phyloP scores from a whole-genome alignment of 2,888 invertebrate genomes.

The Dryocosmus kuriphilus region DNA sequence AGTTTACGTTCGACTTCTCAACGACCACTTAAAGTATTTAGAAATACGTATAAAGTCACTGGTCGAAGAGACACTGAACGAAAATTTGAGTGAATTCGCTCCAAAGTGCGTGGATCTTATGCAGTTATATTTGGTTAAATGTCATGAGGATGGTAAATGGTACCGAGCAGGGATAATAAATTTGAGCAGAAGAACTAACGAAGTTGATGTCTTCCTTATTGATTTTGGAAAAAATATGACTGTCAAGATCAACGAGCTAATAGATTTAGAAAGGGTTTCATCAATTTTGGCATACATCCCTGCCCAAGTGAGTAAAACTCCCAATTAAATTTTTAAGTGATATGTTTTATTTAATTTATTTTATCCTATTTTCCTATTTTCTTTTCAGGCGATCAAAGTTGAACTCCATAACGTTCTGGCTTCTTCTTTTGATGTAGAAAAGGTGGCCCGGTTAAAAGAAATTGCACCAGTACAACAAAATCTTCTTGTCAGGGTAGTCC shows the following conservation, averaged over 20 bases:
- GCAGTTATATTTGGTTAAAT: slow-evolving; percentile 79
- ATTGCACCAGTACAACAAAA: slow-evolving; percentile 81
- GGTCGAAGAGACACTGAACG: slow-evolving; percentile 52
- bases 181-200: slow-evolving; percentile 60
- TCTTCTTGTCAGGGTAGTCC: slow-evolving; percentile 79
- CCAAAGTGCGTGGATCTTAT: slow-evolving; percentile 62
- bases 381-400: slow-evolving; percentile 77
- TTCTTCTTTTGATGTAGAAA: slow-evolving; percentile 75
- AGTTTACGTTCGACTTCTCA: slow-evolving; percentile 76
- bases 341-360: background rate
- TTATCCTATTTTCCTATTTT: slow-evolving; percentile 73
- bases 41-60: slow-evolving; percentile 66
- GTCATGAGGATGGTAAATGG: slow-evolving; percentile 75
- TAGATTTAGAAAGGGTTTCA: slow-evolving; percentile 77
- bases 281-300: slow-evolving; percentile 76
- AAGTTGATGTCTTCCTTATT: slow-evolving; percentile 79
- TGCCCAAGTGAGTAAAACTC: slow-evolving; percentile 70
- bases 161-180: slow-evolving; percentile 78
- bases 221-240: slow-evolving; percentile 79
- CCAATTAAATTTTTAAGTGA: background rate
- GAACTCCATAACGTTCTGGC: slow-evolving; percentile 81
- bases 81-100: slow-evolving; percentile 51
- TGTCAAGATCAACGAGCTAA: slow-evolving; percentile 75
- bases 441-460: slow-evolving; percentile 71
- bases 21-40: slow-evolving; percentile 71